Evolutionary conservation across 1,140 invertebrate species (phyloP).

Genomic region (Pteromalus puparum): DNA sequence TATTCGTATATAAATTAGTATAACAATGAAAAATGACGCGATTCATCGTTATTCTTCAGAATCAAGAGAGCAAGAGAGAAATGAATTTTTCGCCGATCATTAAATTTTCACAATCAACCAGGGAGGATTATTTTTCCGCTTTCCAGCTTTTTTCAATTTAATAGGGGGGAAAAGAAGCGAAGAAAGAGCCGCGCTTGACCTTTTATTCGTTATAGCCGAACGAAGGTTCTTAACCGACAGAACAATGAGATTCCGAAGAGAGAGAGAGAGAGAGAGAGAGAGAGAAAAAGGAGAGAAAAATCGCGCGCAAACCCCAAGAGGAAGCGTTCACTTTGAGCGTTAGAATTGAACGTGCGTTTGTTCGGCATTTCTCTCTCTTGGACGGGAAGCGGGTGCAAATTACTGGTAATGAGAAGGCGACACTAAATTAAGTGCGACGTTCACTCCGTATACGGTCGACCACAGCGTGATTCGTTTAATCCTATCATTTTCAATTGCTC

Average conservation of each 20-base stretch:
- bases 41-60: too few relatives aligned
- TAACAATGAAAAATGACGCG: too few relatives aligned
- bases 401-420: slow-evolving; percentile 3
- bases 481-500: too few relatives aligned
- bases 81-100: too few relatives aligned
- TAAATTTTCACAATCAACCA: not conserved
- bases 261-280: too few relatives aligned
- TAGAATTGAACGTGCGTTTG: not conserved
- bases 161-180: not conserved
- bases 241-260: not conserved
- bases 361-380: not conserved
- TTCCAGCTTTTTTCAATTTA: not conserved
- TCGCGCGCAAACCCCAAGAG: not conserved
- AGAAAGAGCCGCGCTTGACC: too few relatives aligned
- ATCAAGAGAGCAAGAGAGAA: too few relatives aligned
- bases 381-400: slow-evolving; percentile 9
- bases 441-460: not conserved
- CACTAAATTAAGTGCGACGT: not conserved
- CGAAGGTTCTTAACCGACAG: not conserved
- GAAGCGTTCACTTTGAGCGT: slow-evolving; percentile 5
- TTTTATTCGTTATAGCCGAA: too few relatives aligned
- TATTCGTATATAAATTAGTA: too few relatives aligned
- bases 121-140: not conserved
- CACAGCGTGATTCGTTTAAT: not conserved
- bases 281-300: too few relatives aligned